Base-by-base conservation (phyloP, 2,113 vertebrate genomes). In the Ophthalmotilapia sp. region DNA sequence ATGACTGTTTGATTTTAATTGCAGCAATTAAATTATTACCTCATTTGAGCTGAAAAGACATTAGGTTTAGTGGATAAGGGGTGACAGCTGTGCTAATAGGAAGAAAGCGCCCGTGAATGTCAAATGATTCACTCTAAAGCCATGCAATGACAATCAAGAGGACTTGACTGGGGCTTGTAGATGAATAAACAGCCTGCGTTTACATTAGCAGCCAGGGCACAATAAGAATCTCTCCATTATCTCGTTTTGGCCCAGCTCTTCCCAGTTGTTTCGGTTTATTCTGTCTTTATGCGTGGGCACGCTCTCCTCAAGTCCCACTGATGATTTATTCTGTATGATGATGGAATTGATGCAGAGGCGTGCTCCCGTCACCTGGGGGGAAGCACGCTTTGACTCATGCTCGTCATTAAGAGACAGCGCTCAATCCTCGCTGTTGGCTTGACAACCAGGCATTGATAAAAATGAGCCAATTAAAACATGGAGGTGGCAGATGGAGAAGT, bases 311-410 rank as follows among this genome's bases (percentile, higher is more conserved):
- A 68, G 54, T 87, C 60, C 85, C 87, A 82, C 89, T 82, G 68
- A 93, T 92, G 79, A 90, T 92, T 92, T 86, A 86, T 89, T 88
- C 89, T 81, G 54, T 91, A 70, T 84, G 89, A 95, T 89, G 89
- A 54, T 90, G 82, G 85, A 79, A 87, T 82, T 87, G 86, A 91
- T 88, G 92, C 81, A 82, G 89, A 92, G 94, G 90, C 88, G 84
- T 90, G 82, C 79, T 88, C 79, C 79, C 26, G 6, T 91, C 86
- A 94, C 90, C 90, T 91, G 60, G 85, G 86, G 82, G 73, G 60
- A 19, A 10, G 73, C 68, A 31, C 60, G 83, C 80, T 87, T 92
- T 91, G 91, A 94, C 91, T 94, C 88, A 83, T 68, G 81, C 91
- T 84, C 14, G 62, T 90, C 93, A 89, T 94, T 90, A 93, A 65